Evolutionary conservation across 1,140 invertebrate genomes (phyloP).

Genomic region (Caerostris extrusa): DNA sequence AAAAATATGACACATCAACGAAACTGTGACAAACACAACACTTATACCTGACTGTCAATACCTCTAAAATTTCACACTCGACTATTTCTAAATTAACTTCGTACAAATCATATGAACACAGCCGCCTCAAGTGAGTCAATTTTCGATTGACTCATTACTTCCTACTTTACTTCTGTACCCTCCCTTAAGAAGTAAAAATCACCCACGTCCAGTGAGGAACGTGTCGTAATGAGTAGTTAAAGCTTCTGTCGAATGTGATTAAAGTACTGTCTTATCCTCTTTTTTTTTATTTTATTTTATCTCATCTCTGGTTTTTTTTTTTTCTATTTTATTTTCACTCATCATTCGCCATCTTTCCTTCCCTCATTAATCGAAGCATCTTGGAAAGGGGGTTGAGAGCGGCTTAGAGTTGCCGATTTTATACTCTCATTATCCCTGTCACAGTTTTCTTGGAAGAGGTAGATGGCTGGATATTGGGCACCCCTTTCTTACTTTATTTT

Average conservation of each 20-base stretch:
- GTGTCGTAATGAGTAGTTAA: conserved; percentile 10
- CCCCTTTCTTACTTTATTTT: neutral
- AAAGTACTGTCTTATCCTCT: neutral
- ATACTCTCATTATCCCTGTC: conserved; percentile 47
- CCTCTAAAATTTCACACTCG: too few relatives aligned
- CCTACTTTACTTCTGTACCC: neutral
- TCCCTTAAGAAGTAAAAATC: neutral
- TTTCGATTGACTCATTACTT: neutral
- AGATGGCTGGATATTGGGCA: conserved; percentile 32
- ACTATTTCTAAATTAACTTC: neutral
- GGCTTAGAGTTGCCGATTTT: conserved; percentile 45
- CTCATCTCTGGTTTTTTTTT: neutral
- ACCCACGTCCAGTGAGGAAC: neutral
- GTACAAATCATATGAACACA: neutral
- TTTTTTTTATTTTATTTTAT: neutral
- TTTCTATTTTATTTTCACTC: neutral
- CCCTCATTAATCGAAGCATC: conserved; percentile 47
- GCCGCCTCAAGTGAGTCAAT: too few relatives aligned
- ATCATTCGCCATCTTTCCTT: conserved; percentile 1
- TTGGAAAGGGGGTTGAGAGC: neutral
- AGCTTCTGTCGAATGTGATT: conserved; percentile 37
- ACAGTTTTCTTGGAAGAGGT: conserved; percentile 22
- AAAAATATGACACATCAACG: too few relatives aligned
- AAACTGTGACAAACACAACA: too few relatives aligned
- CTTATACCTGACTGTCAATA: too few relatives aligned